Base-by-base conservation (phyloP, 1,140 invertebrate genomes). In the Eurytemora carolleeae region DNA sequence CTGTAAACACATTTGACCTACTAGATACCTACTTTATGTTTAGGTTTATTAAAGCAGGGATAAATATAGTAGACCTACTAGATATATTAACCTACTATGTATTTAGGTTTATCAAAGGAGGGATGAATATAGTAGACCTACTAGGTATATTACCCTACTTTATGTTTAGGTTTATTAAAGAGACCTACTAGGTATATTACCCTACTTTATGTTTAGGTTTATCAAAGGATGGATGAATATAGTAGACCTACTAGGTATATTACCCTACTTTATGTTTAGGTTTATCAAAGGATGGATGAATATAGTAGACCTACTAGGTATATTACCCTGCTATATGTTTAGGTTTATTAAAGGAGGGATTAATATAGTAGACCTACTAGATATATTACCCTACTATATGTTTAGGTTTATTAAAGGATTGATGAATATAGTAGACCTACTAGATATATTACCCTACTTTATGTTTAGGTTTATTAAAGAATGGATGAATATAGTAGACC, bases 391-490 rank as follows among this genome's bases (percentile, higher is more conserved):
- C 31, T 44, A 44, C n/a, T 44, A 44, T 44, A 44, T 44, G 7
- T 44, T 55, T 25, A 24, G 58, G 26, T 59, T 59, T 59, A 31
- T 31, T n/a, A 59, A 59, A 59, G 58, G 19, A 26, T 22, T 22
- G 23, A 59, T 59, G 58, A 59, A 59, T 21, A 31, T 59, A 22
- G 26, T 59, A n/a, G 58, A 59, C 26, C 58, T 59, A 2, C 19
- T 31, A 25, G 58, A 25, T n/a, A 25, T 59, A 26, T 25, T 59
- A 24, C 58, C 58, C 25, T 59, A 59, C 31, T 59, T 59, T 59
- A 44, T n/a, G n/a, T 44, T 12, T 44, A n/a, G 7, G 7, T 7
- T 44, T 44, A n/a, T 44, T n/a, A n/a, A n/a, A n/a, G n/a, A n/a
- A n/a, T n/a, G n/a, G n/a, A n/a, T n/a, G n/a, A n/a, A n/a, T n/a